A percentile compares a stretch with the other conserved stretches of the same genome.
Evolutionary conservation across 2,888 invertebrate genomes (phyloP).

Genomic region (Agrochola lychnidis): DNA sequence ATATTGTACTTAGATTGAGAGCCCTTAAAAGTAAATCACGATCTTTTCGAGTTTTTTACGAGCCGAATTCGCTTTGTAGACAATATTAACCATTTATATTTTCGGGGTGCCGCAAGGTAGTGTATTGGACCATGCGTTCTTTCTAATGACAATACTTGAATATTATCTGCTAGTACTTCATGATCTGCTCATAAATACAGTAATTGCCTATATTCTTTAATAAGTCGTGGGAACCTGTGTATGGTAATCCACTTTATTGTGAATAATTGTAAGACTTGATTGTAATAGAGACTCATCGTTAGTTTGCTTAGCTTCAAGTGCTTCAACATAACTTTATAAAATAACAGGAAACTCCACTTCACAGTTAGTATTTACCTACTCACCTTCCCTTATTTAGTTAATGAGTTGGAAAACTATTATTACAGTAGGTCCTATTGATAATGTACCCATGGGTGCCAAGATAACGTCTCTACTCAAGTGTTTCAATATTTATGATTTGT

Average conservation of each 20-base stretch:
- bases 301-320: neutral
- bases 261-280: neutral
- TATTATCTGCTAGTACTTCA: neutral
- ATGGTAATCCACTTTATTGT: neutral
- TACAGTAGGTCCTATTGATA: neutral
- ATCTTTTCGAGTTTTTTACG: neutral
- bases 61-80: neutral
- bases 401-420: conserved; percentile 9
- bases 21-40: neutral
- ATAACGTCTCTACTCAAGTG: conserved; percentile 6
- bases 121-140: neutral
- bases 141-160: neutral
- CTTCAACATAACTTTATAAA: neutral
- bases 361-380: neutral
- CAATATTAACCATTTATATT: neutral
- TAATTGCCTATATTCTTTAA: neutral
- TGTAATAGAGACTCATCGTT: neutral
- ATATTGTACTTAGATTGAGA: neutral
- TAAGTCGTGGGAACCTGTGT: neutral
- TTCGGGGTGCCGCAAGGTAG: neutral
- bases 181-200: neutral
- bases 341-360: conserved; percentile 9
- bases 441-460: neutral
- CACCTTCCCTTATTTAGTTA: conserved; percentile 10
- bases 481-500: conserved; percentile 25